Evolutionary conservation across 2,113 vertebrate genomes (phyloP).

Genomic region (Brienomyrus brachyistius): DNA sequence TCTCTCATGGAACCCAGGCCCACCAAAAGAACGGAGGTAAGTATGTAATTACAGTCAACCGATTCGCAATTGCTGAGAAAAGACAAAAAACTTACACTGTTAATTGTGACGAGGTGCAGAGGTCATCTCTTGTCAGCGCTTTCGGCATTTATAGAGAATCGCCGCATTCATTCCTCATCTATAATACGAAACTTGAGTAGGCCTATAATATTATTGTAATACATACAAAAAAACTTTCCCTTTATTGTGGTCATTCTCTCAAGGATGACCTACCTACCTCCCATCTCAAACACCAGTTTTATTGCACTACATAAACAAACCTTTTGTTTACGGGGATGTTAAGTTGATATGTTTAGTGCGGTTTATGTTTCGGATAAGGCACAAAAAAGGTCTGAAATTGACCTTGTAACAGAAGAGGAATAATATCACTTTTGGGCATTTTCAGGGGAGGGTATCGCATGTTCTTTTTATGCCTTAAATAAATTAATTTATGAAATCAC

Average conservation of each 20-base stretch:
- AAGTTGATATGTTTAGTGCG: conserved; percentile 3
- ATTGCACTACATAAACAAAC: not conserved
- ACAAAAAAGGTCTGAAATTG: conserved; percentile 1
- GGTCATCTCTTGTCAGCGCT: not conserved
- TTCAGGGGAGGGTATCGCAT: not conserved
- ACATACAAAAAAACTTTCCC: not conserved
- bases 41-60: not conserved
- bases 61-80: not conserved
- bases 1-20: not conserved
- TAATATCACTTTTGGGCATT: not conserved
- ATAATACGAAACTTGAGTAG: not conserved
- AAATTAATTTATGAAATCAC: conserved; percentile 12
- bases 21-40: not conserved
- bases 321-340: not conserved
- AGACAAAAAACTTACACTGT: not conserved
- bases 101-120: not conserved
- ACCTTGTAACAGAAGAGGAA: conserved; percentile 5
- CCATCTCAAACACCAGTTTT: not conserved
- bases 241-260: not conserved
- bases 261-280: not conserved
- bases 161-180: not conserved
- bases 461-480: conserved; percentile 10
- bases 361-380: not conserved
- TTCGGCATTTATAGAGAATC: not conserved
- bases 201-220: conserved; percentile 5